Conservation (phyloP, 2,797 vertebrate species). For the Meda fulgida region DNA sequence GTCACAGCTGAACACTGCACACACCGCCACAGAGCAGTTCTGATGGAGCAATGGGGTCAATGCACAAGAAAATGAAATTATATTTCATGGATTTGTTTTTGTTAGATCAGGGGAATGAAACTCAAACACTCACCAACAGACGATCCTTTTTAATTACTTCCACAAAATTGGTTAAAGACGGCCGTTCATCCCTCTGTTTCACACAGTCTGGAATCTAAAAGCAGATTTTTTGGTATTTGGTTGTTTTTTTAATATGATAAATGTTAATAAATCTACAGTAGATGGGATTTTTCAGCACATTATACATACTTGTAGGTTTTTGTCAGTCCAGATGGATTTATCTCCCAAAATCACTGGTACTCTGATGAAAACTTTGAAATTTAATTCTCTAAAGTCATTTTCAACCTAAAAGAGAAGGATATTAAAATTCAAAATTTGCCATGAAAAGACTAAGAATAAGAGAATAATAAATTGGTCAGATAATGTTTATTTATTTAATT, state of each 20-base stretch:
- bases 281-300: background rate
- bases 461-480: background rate
- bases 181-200: slow-evolving; percentile 45
- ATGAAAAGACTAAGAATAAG: background rate
- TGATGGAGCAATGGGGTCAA: slow-evolving; percentile 54
- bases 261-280: background rate
- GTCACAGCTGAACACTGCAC: slow-evolving; percentile 75
- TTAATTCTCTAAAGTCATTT: slow-evolving; percentile 72
- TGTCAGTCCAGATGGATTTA: slow-evolving; percentile 73
- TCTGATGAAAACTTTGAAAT: slow-evolving; percentile 76
- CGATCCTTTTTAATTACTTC: slow-evolving; percentile 63
- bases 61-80: background rate
- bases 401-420: slow-evolving; percentile 72
- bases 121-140: slow-evolving; percentile 67
- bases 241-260: background rate
- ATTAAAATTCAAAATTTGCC: background rate
- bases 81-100: background rate
- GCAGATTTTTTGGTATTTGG: background rate
- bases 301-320: background rate
- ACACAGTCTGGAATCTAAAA: slow-evolving; percentile 72
- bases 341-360: slow-evolving; percentile 70
- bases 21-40: slow-evolving; percentile 82
- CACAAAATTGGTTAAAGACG: slow-evolving; percentile 59
- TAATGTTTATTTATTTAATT: background rate
- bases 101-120: background rate